Percentiles rank a stretch among this genome's conserved stretches.
These are phyloP conservation scores for Pheosia gnoma DNA, from an alignment of 2,888 invertebrate genomes.

Conservation along the genomic window DNA sequence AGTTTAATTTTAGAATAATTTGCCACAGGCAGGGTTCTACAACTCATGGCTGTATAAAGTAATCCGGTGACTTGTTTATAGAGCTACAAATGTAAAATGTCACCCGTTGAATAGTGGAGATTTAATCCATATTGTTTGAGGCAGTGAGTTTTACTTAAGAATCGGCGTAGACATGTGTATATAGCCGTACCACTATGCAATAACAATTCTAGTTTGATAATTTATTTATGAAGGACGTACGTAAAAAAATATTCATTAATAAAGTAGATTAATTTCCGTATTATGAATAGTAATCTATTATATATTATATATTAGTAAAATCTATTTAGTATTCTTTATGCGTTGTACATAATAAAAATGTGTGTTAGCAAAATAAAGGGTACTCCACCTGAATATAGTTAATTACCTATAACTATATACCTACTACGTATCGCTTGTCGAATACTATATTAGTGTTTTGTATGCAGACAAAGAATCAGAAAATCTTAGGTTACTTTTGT, in stretches of 20 bases:
- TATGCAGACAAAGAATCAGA: too few species aligned
- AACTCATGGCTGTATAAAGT: slow-evolving; percentile 63
- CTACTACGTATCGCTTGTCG: too few species aligned
- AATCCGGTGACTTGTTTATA: slow-evolving; percentile 57
- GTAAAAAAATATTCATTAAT: not conserved
- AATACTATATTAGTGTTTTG: too few species aligned
- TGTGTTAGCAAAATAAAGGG: too few species aligned
- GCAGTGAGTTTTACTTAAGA: slow-evolving; percentile 1
- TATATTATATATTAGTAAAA: too few species aligned
- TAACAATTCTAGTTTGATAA: slow-evolving; percentile 1
- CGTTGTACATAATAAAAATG: too few species aligned
- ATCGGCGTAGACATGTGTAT: too few species aligned
- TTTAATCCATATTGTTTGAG: slow-evolving; percentile 11
- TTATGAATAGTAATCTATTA: not conserved
- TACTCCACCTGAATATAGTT: too few species aligned
- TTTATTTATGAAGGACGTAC: not conserved
- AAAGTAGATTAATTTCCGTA: not conserved
- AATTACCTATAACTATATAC: too few species aligned
- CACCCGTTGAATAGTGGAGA: slow-evolving; percentile 32
- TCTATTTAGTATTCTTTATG: not conserved
- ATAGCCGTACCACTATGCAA: not conserved
- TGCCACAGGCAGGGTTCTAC: slow-evolving; percentile 53
- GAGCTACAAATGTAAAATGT: slow-evolving; percentile 52
- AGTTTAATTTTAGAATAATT: slow-evolving; percentile 74
- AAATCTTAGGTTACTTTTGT: too few species aligned